Base-by-base conservation (phyloP, 2,113 vertebrate species). In the Callocephalon fimbriatum region DNA sequence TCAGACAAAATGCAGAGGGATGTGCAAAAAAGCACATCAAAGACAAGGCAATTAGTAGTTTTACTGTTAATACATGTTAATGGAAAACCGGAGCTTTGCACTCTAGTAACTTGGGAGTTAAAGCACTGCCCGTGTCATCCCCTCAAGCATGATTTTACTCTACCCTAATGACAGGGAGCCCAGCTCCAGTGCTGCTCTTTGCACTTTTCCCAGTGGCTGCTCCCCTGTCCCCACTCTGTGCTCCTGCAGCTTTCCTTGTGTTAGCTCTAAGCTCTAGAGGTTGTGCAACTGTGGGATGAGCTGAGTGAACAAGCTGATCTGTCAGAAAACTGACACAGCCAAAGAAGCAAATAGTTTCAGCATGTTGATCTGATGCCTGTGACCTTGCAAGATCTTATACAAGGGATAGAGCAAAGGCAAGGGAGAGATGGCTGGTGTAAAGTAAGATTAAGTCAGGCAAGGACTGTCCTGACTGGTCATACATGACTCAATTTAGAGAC, bases 181-280 rank as follows among this genome's bases (percentile, higher is more conserved):
- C 9, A 15, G 19, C 19, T 56, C 20, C 37, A 62, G 40, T 4
- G 35, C 18, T 53, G 45, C 4, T 58, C 75, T 72, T 56, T 66
- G 19, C 47, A 5, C 59, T 58, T 66, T 51, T 25, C 68, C 72
- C 32, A 32, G 63, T 22, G 35, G 42, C 79, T 68, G n/a, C 63
- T 77, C 26, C 54, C 35, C 19, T 32, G 14, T 5, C 35, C 84
- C 38, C n/a, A 67, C 12, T 4, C 0, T 1, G 0, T 0, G 0
- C 26, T 62, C 37, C 80, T 48, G 54, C 0, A 0, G 19, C 25
- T 47, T 42, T 12, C 18, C 40, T 38, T 54, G 59, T 23, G 18
- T 51, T 29, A 62, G 45, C 42, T 84, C 22, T 59, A 66, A 74
- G 38, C 18, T 85, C 16, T 45, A 54, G 56, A 72, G 20, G 22